Evolutionary conservation across 2,888 invertebrate species (phyloP), one percentile per base, ranked within the genome.

Genomic region (Ormyrus rosae): DNA sequence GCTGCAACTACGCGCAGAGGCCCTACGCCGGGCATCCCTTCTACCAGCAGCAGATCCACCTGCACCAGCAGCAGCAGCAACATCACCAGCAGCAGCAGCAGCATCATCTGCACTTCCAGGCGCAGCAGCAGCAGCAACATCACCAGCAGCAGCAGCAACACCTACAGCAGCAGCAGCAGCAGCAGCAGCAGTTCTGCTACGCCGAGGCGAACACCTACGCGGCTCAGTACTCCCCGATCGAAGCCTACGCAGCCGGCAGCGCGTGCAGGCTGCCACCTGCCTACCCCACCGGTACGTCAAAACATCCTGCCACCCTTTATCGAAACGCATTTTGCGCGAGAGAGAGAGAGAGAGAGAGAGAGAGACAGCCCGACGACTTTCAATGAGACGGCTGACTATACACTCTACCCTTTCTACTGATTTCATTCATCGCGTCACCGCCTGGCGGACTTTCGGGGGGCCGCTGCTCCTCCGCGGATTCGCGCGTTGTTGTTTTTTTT

Each of bases 1-100:
- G 88, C 82, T 90, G 90, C 83, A 90, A 90, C 83, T 90, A 90
- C 85, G 87, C 89, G 82, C 90, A 89, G 34, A 34, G 34, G 84
- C 88, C 89, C 75, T 89, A 89, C 83, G 82, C 87, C 77, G 86
- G 88, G 63, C 89, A 88, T 80, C 88, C 88, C 84, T 90, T 88
- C 13, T 73, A 83, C 75, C 83, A 82, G 67, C 83, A 84, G 64
- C 85, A 84, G 34, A 75, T 69, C 10, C 75, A n/a, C 11, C 61
- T 11, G 11, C 64, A 46, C 10, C 76, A 67, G 56, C 72, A 63
- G 6, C 79, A 70, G 6, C 79, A 70, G 69, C 84, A 70, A 13
- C 84, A 83, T 53, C 69, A 48, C 9, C 65, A 61, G 8, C 46
- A 48, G 2, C 73, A 48, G 2, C 73, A 63, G 48, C 71, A 71